Base-by-base conservation (phyloP, 2,113 vertebrate genomes). In the Phycodurus eques region DNA sequence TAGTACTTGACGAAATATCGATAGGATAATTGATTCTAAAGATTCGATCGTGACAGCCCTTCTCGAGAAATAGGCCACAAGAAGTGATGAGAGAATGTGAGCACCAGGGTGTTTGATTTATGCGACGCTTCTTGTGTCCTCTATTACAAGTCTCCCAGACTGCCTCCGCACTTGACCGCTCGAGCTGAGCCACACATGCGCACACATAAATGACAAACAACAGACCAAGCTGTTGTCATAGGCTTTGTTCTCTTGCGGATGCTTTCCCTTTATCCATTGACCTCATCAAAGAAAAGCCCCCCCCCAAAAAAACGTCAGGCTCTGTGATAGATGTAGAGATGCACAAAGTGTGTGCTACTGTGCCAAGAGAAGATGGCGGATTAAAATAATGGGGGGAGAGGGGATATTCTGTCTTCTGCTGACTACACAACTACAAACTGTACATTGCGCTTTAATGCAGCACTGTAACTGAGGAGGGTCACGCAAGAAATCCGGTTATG, bases 91-190 rank as follows among this genome's bases (percentile, higher is more conserved):
- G 60, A 51, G n/a, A 19, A 66, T 14, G 67, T 61, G 65, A 67
- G 72, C 73, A 73, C 66, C 71, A 79, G 76, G 82, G 81, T 87
- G 68, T 84, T 83, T 92, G 93, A 93, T 93, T 92, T 92, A 94
- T 93, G 88, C 85, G 88, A 81, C 80, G 86, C 85, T 87, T 73
- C 85, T 87, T 81, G 84, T 85, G 82, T 92, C 89, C 75, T 85
- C 88, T 80, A 90, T 92, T 92, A 92, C 84, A 86, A 87, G 86
- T 74, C 80, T 69, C 83, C 76, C 81, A 69, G 79, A 75, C 84
- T 85, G 79, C 86, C 82, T 85, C 83, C 88, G 84, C 81, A 90
- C 90, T 88, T 90, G 89, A 90, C 83, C 73, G 81, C 85, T 90
- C 88, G 87, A 87, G 84, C 86, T 84, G 71, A 84, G 77, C 80